Percentiles rank a stretch among this genome's conserved stretches.
These are phyloP conservation scores for Bombus sibiricus DNA, from an alignment of 1,140 invertebrate species.

Conservation along the genomic window DNA sequence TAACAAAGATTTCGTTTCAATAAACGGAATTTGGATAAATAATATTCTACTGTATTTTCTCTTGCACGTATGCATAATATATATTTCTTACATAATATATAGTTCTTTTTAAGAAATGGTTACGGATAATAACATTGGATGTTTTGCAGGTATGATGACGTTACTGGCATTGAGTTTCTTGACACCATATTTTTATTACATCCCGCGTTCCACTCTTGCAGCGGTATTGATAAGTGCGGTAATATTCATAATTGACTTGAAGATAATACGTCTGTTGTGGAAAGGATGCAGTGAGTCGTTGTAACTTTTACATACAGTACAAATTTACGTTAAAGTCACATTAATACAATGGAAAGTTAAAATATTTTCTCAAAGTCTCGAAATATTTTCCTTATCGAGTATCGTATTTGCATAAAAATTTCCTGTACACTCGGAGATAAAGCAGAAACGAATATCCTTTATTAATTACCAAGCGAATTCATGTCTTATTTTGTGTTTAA, in stretches of 20 bases:
- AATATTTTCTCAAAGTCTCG: not conserved
- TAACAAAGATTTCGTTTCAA: too few species aligned
- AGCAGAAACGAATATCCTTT: not conserved
- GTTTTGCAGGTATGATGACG: slow-evolving; percentile 83
- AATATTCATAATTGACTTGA: slow-evolving; percentile 87
- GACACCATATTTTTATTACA: slow-evolving; percentile 88
- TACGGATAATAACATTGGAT: not conserved
- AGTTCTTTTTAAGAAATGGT: not conserved
- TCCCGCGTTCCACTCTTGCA: slow-evolving; percentile 86
- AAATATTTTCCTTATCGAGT: not conserved
- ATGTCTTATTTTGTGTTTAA: not conserved
- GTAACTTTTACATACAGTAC: not conserved
- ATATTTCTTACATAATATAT: not conserved
- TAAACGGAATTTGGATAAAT: too few species aligned
- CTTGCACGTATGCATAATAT: not conserved
- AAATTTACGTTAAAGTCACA: not conserved
- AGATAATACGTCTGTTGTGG: slow-evolving; percentile 86
- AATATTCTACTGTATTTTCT: too few species aligned
- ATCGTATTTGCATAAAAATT: not conserved
- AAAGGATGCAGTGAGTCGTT: slow-evolving; percentile 84
- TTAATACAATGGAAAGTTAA: not conserved
- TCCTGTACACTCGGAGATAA: not conserved
- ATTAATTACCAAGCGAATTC: not conserved
- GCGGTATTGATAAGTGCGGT: slow-evolving; percentile 89
- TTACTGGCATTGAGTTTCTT: slow-evolving; percentile 86